These are phyloP conservation scores for Origma solitaria DNA, from an alignment of 2,113 vertebrate species.

Conservation along the genomic window DNA sequence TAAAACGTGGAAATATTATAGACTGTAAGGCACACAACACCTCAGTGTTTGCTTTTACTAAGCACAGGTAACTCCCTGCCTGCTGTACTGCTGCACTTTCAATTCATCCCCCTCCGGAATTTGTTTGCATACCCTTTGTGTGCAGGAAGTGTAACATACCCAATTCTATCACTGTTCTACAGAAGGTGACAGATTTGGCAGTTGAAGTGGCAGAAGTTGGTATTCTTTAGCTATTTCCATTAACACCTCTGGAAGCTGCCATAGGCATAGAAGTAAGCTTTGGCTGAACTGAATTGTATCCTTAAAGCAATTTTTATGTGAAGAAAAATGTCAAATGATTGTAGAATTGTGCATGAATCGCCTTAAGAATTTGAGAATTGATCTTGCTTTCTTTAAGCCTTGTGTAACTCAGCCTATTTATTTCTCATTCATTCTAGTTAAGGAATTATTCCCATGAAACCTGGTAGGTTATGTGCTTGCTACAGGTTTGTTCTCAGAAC, in stretches of 20 bases:
- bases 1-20: conserved; percentile 5
- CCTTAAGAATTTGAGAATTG: conserved; percentile 48
- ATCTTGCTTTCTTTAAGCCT: conserved; percentile 7
- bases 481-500: conserved; percentile 52
- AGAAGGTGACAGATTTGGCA: conserved; percentile 58
- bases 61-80: conserved; percentile 47
- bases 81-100: conserved; percentile 25
- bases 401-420: conserved; percentile 53
- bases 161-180: conserved; percentile 24
- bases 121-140: conserved; percentile 57
- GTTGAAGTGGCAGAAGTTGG: conserved; percentile 49
- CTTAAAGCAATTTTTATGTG: conserved; percentile 49
- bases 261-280: conserved; percentile 19
- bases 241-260: conserved; percentile 57
- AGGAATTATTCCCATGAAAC: conserved; percentile 58
- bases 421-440: conserved; percentile 66
- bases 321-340: conserved; percentile 48
- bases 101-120: background rate
- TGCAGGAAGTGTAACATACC: conserved; percentile 21
- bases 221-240: conserved; percentile 58
- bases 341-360: conserved; percentile 54
- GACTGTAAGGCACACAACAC: conserved; percentile 17
- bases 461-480: conserved; percentile 50
- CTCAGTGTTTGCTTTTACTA: conserved; percentile 52
- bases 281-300: conserved; percentile 40